Percentiles rank a stretch among this genome's conserved stretches.
These are phyloP conservation scores for Dipus sagitta DNA, from an alignment of 2,797 vertebrate species.

Conservation along the genomic window DNA sequence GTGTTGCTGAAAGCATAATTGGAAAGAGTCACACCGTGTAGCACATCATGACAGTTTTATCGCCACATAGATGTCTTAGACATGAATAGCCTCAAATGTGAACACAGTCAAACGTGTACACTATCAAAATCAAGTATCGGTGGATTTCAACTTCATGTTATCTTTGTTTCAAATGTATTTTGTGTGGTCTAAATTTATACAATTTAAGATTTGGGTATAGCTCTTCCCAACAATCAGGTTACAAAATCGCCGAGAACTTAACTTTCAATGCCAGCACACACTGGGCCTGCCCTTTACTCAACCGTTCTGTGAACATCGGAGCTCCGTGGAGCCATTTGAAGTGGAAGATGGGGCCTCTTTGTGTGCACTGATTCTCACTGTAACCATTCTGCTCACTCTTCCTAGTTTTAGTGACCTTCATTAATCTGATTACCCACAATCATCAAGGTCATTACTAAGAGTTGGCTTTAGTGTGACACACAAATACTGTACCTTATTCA, in stretches of 20 bases:
- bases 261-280: fast-evolving
- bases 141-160: background rate
- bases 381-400: background rate
- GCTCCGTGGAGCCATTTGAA: background rate
- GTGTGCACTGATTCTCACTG: background rate
- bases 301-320: fast-evolving
- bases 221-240: background rate
- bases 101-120: background rate
- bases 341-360: background rate
- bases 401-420: background rate
- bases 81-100: background rate
- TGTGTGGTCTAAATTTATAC: background rate
- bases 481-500: background rate
- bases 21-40: background rate
- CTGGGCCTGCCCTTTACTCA: background rate
- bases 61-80: background rate
- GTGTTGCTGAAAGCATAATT: background rate
- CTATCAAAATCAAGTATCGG: background rate
- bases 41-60: background rate
- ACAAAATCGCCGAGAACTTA: background rate
- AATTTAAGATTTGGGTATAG: background rate
- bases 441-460: background rate
- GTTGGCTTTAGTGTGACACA: background rate
- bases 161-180: background rate
- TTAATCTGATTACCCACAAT: background rate